Evolutionary conservation across 2,797 vertebrate genomes (phyloP).

Genomic region (Cyclura pinguis): DNA sequence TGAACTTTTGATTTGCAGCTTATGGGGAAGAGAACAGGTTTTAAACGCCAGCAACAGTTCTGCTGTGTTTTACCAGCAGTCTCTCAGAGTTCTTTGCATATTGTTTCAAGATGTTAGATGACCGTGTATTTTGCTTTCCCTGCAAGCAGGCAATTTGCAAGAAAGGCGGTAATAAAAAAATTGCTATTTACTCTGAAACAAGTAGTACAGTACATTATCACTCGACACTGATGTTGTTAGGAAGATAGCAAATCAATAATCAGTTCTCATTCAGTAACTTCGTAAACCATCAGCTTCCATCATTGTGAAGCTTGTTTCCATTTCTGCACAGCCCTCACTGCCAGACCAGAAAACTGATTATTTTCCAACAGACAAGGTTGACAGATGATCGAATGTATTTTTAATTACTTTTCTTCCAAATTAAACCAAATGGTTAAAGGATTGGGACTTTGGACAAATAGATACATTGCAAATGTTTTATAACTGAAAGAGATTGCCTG

Average conservation of each 20-base stretch:
- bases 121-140: conserved; percentile 70
- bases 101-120: conserved; percentile 67
- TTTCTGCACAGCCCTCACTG: conserved; percentile 57
- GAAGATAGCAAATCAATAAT: conserved; percentile 79
- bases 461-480: conserved; percentile 33
- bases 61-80: conserved; percentile 46
- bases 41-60: conserved; percentile 70
- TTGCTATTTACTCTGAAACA: conserved; percentile 77
- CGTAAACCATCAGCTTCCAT: conserved; percentile 73
- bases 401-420: conserved; percentile 59
- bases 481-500: conserved; percentile 17
- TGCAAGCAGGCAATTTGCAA: conserved; percentile 77
- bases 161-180: conserved; percentile 80
- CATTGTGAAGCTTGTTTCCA: conserved; percentile 57
- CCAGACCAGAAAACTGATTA: conserved; percentile 48
- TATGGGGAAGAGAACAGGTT: conserved; percentile 57
- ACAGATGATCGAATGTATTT: conserved; percentile 52
- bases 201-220: conserved; percentile 78
- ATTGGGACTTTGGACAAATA: conserved; percentile 29
- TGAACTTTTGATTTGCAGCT: conserved; percentile 58
- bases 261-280: conserved; percentile 74
- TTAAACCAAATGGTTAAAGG: conserved; percentile 37
- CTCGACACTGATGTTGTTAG: conserved; percentile 69
- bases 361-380: conserved; percentile 45
- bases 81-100: conserved; percentile 65